Evolutionary conservation across 2,888 invertebrate genomes (phyloP).

Genomic region (Lasioglossum figueresi): DNA sequence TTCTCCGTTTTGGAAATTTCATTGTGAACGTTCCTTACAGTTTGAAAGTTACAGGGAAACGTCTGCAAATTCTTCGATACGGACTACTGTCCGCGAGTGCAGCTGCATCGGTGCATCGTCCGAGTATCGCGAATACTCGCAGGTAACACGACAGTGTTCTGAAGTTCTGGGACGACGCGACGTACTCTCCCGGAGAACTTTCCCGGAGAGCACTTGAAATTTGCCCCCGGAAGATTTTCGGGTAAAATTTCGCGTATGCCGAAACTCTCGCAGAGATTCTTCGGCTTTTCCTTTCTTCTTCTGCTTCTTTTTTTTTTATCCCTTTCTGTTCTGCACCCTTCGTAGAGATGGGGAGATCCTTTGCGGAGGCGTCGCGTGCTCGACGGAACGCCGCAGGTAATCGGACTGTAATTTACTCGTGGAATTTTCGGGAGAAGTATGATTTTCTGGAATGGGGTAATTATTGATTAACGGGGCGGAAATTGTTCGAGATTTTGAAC

Average conservation of each 20-base stretch:
- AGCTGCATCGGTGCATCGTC: conserved; percentile 1
- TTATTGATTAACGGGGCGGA: background rate
- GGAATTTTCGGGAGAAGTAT: background rate
- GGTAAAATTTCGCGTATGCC: conserved; percentile 3
- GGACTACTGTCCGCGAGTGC: background rate
- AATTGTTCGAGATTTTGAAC: background rate
- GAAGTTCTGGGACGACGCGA: conserved; percentile 22
- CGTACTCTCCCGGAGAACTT: conserved; percentile 18
- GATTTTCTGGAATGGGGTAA: background rate
- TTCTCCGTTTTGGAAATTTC: background rate
- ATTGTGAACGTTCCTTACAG: background rate
- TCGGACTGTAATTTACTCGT: background rate
- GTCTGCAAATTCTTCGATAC: background rate
- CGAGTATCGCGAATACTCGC: background rate
- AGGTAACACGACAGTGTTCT: conserved; percentile 12
- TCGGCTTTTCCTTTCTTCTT: background rate
- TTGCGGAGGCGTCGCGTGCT: background rate
- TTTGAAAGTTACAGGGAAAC: background rate
- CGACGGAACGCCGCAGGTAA: background rate
- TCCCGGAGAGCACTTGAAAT: conserved; percentile 19
- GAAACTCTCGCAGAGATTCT: background rate
- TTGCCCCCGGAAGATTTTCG: conserved; percentile 9
- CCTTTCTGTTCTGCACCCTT: background rate
- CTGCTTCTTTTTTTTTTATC: background rate
- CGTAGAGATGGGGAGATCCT: background rate